Percentiles rank a stretch among this genome's conserved stretches.
Conservation (phyloP, 30 jellyfish, hydroid and myxozoan species). For the Aurelia coerulea region DNA sequence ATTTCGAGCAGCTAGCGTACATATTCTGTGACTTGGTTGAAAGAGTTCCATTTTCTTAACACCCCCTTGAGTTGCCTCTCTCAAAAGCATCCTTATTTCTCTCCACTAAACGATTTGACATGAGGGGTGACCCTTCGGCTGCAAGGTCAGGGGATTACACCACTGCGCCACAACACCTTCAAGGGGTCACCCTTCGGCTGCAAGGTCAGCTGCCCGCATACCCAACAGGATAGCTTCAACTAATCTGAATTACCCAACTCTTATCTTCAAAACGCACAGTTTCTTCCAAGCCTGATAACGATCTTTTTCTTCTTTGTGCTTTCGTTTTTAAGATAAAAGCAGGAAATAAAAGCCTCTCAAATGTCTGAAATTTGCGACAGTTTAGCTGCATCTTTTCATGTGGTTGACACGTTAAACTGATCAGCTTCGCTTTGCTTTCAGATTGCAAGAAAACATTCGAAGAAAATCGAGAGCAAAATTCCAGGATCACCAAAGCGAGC, state of each 20-base stretch:
- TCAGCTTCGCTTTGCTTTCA: neutral
- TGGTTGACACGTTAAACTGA: neutral
- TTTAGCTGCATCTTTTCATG: neutral
- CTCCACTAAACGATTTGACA: no score
- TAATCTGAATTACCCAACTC: neutral
- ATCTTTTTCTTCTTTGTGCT: slow-evolving; percentile 11
- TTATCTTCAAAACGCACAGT: slow-evolving; percentile 22
- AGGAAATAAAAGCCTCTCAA: neutral
- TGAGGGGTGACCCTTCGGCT: no score
- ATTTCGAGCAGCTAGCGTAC: no score
- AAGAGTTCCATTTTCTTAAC: no score
- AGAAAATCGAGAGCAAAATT: slow-evolving; percentile 20
- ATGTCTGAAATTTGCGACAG: slow-evolving; percentile 1
- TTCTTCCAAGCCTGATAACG: neutral
- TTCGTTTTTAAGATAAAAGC: neutral
- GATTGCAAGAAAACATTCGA: slow-evolving; percentile 50
- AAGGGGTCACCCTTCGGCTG: no score
- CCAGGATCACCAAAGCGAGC: slow-evolving; percentile 73
- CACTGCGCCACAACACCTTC: no score
- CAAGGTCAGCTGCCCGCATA: no score
- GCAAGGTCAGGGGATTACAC: no score
- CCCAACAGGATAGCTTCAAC: no score
- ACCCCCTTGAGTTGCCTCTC: no score
- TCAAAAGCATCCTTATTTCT: no score
- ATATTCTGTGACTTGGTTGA: no score